Evolutionary conservation across 2,797 vertebrate species (phyloP).

Genomic region (Pseudopleuronectes americanus): DNA sequence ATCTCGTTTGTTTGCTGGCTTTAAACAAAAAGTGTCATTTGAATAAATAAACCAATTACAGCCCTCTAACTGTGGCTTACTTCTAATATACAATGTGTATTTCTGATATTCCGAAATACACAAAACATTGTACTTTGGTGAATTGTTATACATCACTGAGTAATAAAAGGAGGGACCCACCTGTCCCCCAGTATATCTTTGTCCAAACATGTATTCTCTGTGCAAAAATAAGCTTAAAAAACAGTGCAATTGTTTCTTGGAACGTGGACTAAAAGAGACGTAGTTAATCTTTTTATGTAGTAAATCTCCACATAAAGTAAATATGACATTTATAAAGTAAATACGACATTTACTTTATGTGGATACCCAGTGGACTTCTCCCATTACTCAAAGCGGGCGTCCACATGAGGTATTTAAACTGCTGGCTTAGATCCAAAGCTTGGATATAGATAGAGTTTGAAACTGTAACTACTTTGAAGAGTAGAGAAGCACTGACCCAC

Average conservation of each 20-base stretch:
- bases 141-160: too few relatives aligned
- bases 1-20: background rate
- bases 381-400: conserved; percentile 43
- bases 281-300: background rate
- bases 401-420: conserved; percentile 17
- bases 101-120: too few relatives aligned
- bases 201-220: too few relatives aligned
- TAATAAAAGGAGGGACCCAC: too few relatives aligned
- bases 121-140: too few relatives aligned
- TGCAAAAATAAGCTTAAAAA: conserved; percentile 3
- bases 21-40: too few relatives aligned
- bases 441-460: conserved; percentile 14
- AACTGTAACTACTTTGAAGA: background rate
- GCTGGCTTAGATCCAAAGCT: conserved; percentile 32
- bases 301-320: background rate
- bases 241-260: background rate
- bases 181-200: too few relatives aligned
- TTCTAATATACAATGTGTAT: too few relatives aligned
- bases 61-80: too few relatives aligned
- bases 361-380: background rate
- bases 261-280: background rate
- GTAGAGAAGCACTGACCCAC: background rate
- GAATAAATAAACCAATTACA: too few relatives aligned
- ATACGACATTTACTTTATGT: background rate
- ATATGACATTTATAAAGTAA: background rate